Evolutionary conservation across 1,140 invertebrate species (phyloP).

Genomic region (Hyposmocoma kahamanoa): DNA sequence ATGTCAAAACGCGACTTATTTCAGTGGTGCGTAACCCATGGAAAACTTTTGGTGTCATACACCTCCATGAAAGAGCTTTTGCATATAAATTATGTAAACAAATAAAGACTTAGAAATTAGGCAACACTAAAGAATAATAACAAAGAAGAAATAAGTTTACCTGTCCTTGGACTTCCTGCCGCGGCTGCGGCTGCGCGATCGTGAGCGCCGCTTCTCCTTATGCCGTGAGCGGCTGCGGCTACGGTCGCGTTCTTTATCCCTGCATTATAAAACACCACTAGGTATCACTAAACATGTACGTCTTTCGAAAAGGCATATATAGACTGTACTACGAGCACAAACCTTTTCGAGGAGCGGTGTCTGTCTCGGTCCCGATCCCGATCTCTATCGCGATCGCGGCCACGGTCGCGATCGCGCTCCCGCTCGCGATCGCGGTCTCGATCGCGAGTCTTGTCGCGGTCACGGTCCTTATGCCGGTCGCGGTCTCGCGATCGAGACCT

Average conservation of each 20-base stretch:
- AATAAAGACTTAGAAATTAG: no score
- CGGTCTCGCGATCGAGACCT: constrained; percentile 41
- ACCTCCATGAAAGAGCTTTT: no score
- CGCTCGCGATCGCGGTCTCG: constrained; percentile 53
- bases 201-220: constrained; percentile 69
- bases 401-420: constrained; percentile 37
- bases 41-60: no score
- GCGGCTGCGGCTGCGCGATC: constrained; percentile 52
- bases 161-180: constrained; percentile 73
- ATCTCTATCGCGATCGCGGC: constrained; percentile 65
- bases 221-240: constrained; percentile 61
- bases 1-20: no score
- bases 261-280: constrained; percentile 17
- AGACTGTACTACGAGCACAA: constrained; percentile 25
- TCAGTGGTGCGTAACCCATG: no score
- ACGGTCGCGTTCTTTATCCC: constrained; percentile 63
- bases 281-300: background rate
- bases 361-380: constrained; percentile 46
- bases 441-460: constrained; percentile 45
- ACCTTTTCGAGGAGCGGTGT: constrained; percentile 53
- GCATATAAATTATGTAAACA: no score
- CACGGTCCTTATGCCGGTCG: constrained; percentile 43
- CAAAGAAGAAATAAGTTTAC: no score
- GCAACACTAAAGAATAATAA: no score
- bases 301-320: background rate